Base-by-base conservation (phyloP, 2,113 vertebrate species). In the Prunella himalayana region DNA sequence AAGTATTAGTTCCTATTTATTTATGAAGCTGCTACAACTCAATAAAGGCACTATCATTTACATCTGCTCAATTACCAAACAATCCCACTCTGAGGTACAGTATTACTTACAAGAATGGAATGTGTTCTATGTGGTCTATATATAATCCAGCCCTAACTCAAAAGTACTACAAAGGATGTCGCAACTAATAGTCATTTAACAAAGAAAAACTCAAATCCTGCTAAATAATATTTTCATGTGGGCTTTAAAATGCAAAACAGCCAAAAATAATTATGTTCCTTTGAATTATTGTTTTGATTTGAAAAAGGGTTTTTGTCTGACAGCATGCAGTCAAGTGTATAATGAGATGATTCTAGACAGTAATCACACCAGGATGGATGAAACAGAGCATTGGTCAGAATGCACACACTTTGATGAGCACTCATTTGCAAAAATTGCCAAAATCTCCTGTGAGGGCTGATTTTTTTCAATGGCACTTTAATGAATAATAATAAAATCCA, bases 271-370 rank as follows among this genome's bases (percentile, higher is more conserved):
- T 94, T 77, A 76, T 10, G 41, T 61, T 69, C 31, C 15, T 73
- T 80, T 73, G 82, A 88, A 70, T 95, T 68, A 79, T 71, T 91
- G 35, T 85, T 91, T 90, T 88, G 63, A 94, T 94, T 92, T 91
- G 66, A 65, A 88, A 91, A 72, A 47, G 39, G 4, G 4, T 30
- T 35, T 94, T 86, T 92, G 79, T 95, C 88, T 91, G 82, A 93
- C 76, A 95, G 85, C 88, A 82, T 83, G 82, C 27, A 94, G 60
- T 93, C 85, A 94, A 95, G 90, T 77, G 63, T 69, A 82, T 91
- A 92, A 94, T 80, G 82, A 88, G 75, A 93, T 86, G 47, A 83
- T 92, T 90, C 59, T 93, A 82, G 82, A 83, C 13, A 2, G 47
- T 83, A 80, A 86, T 95, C 93, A 86, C 79, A 83, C 44, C 2